A percentile compares a stretch with the other conserved stretches of the same genome.
phyloP scores from a whole-genome alignment of 2,888 invertebrate genomes.

The Deilephila elpenor region DNA sequence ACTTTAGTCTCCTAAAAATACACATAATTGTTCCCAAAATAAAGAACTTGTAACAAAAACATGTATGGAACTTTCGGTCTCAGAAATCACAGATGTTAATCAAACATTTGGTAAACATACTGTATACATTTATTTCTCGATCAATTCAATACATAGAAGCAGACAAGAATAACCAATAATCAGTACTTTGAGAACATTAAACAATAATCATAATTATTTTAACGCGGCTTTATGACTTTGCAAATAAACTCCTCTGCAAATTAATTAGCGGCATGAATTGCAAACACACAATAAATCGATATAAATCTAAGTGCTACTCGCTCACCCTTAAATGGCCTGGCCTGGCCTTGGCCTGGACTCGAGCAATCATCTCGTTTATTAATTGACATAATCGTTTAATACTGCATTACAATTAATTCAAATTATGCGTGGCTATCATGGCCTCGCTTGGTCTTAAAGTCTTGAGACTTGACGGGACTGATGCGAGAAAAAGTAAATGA shows the following conservation, averaged over 20 bases:
- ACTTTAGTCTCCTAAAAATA: too few species aligned
- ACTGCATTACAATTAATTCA: slow-evolving; percentile 29
- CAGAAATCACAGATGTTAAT: too few species aligned
- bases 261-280: slow-evolving; percentile 8
- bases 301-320: slow-evolving; percentile 11
- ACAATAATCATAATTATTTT: neutral
- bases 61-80: too few species aligned
- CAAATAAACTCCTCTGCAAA: slow-evolving; percentile 4
- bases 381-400: slow-evolving; percentile 19
- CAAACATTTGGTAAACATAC: too few species aligned
- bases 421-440: slow-evolving; percentile 20
- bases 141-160: too few species aligned
- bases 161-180: too few species aligned
- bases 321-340: slow-evolving; percentile 11
- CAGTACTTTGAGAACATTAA: too few species aligned
- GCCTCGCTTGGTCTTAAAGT: slow-evolving; percentile 1
- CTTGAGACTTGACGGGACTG: neutral
- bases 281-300: slow-evolving; percentile 24
- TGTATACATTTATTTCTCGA: too few species aligned
- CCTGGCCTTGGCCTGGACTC: slow-evolving; percentile 18
- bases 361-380: slow-evolving; percentile 18
- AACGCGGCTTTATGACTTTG: neutral
- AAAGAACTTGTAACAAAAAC: too few species aligned
- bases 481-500: neutral
- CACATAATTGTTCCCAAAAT: too few species aligned